Evolutionary conservation across 2,797 vertebrate species (phyloP), one percentile per base, ranked within the genome.

Genomic region (Allochrocebus solatus): DNA sequence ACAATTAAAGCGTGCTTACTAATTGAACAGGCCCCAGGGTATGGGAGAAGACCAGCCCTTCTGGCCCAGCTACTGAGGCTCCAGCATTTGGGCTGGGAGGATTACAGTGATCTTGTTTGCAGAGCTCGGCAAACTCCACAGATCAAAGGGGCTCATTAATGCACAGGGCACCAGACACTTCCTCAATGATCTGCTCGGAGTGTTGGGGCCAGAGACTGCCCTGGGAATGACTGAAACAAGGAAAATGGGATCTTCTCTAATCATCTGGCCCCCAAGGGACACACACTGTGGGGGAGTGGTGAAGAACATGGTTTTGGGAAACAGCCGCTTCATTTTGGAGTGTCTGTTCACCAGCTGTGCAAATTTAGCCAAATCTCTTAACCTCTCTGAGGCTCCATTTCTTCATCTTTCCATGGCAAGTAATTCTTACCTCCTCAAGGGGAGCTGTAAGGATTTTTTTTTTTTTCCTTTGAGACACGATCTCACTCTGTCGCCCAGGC

Each of bases 61-160:
- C 64, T 59, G 16, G 17, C 33, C 48, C 67, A 75, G 82, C 33
- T 89, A 78, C 86, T 4, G 2, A 85, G 48, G 39, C 64, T 39
- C 61, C 30, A 78, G 61, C 8, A 24, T 84, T 57, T 30, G 72
- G 70, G 28, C 46, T 39, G 41, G 14, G 8, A 74, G 53, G 33
- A 82, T 93, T 74, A 50, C 43, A 10, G 7, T 8, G 13, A 41
- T 48, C 87, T 67, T 80, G 48, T 96, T 84, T 33, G 26, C 11
- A 24, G 59, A 86, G 76, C 59, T 91, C 84, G 75, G 70, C 48
- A 95, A 93, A 92, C 72, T 55, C 55, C 11, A 19, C 26, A 59
- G 78, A 67, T 89, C 92, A 94, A 86, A 92, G 72, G 50, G 28
- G 22, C 19, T 92, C 46, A 75, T 67, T 93, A 85, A 86, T 57